Percentiles rank a stretch among this genome's conserved stretches.
phyloP scores from a whole-genome alignment of 23 tunicate species.

The Trididemnum miniatum region DNA sequence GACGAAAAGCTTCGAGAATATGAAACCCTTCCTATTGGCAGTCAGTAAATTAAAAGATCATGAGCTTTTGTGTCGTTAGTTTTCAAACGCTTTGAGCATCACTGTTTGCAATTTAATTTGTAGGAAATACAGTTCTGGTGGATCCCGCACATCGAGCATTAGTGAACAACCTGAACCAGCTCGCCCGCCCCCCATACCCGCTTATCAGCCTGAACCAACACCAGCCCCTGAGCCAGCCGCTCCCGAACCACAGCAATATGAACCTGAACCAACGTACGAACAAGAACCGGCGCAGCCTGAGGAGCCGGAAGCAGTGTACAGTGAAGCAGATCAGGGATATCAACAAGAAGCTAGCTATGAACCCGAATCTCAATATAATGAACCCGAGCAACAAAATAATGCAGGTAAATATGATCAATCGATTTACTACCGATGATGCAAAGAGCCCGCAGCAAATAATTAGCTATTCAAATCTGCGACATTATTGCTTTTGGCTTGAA shows the following conservation, averaged over 20 bases:
- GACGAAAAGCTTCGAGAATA: no score
- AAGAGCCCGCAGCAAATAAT: no score
- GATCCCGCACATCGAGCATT: conserved; percentile 61
- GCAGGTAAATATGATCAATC: no score
- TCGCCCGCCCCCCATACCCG: background rate
- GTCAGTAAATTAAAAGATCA: no score
- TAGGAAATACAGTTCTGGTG: conserved; percentile 66
- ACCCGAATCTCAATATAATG: conserved; percentile 23
- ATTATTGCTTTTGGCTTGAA: no score
- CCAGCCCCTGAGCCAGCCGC: background rate
- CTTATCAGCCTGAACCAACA: background rate
- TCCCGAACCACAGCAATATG: background rate
- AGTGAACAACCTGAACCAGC: conserved; percentile 49
- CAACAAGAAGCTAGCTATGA: conserved; percentile 34
- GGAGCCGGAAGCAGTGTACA: background rate
- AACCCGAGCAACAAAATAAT: no score
- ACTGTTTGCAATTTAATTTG: no score
- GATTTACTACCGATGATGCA: no score
- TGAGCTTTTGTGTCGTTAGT: no score
- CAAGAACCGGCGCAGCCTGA: background rate
- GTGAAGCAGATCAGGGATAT: conserved; percentile 32
- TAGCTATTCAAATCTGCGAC: no score
- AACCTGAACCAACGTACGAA: conserved; percentile 9
- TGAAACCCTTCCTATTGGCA: no score
- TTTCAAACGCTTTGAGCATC: no score